A percentile compares a stretch with the other conserved stretches of the same genome.
Evolutionary conservation across 2,797 vertebrate species (phyloP).

Genomic region (Mormyrus proboscirostris): DNA sequence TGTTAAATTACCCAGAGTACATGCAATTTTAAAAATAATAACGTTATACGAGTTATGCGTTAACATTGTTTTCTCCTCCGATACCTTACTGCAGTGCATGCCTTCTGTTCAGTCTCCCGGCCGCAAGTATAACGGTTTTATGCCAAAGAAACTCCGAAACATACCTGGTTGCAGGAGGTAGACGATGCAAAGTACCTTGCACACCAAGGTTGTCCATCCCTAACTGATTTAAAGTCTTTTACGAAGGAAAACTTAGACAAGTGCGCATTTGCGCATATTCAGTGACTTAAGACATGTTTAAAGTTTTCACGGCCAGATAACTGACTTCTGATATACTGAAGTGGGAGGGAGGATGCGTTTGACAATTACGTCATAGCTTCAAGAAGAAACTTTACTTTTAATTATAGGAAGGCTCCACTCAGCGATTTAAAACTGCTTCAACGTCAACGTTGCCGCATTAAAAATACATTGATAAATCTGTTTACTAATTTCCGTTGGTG

Average conservation of each 20-base stretch:
- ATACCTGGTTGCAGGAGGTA: slow-evolving; percentile 57
- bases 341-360: slow-evolving; percentile 43
- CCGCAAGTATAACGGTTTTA: neutral
- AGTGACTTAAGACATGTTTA: slow-evolving; percentile 1
- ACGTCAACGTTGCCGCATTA: neutral
- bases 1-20: neutral
- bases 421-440: neutral
- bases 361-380: slow-evolving; percentile 46
- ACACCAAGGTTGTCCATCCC: slow-evolving; percentile 62
- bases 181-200: slow-evolving; percentile 42
- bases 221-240: slow-evolving; percentile 49
- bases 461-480: neutral
- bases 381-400: slow-evolving; percentile 30
- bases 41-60: neutral
- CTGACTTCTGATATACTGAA: slow-evolving; percentile 37
- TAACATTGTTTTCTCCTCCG: neutral
- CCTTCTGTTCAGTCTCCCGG: neutral
- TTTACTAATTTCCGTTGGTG: neutral
- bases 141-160: slow-evolving; percentile 20
- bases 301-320: slow-evolving; percentile 9
- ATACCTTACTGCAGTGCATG: neutral
- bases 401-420: neutral
- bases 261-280: slow-evolving; percentile 39
- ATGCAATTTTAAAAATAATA: neutral
- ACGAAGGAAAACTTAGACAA: slow-evolving; percentile 49